Evolutionary conservation across 2,888 invertebrate species (phyloP).

Genomic region (Drosophila peninsularis): DNA sequence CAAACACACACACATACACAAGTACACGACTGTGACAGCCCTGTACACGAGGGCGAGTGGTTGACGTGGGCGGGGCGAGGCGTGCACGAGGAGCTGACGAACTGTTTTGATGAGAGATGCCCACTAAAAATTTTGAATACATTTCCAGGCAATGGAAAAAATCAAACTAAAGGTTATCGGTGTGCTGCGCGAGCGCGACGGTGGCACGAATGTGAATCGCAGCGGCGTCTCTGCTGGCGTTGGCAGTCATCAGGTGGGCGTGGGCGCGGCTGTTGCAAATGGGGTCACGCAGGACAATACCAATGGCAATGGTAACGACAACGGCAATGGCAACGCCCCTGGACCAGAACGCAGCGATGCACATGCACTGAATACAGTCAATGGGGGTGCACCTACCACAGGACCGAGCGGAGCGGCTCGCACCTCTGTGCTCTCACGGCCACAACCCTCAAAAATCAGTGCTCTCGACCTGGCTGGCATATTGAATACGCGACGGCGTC

Average conservation of each 20-base stretch:
- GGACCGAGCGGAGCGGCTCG: constrained; percentile 67
- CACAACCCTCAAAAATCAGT: constrained; percentile 75
- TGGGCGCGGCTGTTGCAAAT: constrained; percentile 55
- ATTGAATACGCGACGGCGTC: constrained; percentile 80
- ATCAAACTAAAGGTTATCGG: constrained; percentile 83
- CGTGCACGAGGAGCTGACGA: constrained; percentile 36
- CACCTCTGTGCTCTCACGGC: constrained; percentile 64
- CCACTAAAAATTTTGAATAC: constrained; percentile 32
- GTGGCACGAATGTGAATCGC: constrained; percentile 75
- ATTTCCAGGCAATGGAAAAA: constrained; percentile 76
- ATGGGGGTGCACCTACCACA: constrained; percentile 20
- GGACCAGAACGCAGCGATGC: constrained; percentile 51
- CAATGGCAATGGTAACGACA: constrained; percentile 58
- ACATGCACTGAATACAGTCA: constrained; percentile 34
- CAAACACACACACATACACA: constrained; percentile 43
- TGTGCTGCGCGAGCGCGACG: constrained; percentile 82
- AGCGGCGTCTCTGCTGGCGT: constrained; percentile 59
- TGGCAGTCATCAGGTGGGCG: constrained; percentile 66
- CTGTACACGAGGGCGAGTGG: constrained; percentile 59
- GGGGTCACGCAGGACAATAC: constrained; percentile 74
- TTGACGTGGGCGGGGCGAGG: constrained; percentile 35
- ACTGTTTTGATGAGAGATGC: constrained; percentile 51
- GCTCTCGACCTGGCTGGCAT: constrained; percentile 82
- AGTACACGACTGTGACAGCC: constrained; percentile 50
- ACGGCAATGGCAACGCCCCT: constrained; percentile 61